Evolutionary conservation across 1,140 invertebrate genomes (phyloP).

Genomic region (Cotesia chilonis): DNA sequence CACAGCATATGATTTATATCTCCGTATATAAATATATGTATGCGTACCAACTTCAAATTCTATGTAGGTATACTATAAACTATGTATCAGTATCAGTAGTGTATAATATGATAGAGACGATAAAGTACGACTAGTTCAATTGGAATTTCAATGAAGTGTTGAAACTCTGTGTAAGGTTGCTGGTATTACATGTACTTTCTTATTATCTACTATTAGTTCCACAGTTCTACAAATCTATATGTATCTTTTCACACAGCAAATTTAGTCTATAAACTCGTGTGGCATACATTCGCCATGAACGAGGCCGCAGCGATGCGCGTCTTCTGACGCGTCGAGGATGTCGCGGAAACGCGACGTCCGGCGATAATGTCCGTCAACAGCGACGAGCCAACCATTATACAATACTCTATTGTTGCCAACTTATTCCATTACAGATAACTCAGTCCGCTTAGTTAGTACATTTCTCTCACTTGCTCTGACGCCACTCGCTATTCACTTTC

Average conservation of each 20-base stretch:
- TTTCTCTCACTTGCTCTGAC: slow-evolving; percentile 45
- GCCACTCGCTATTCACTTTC: slow-evolving; percentile 1
- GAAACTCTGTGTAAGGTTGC: slow-evolving; percentile 15
- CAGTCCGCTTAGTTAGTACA: slow-evolving; percentile 57
- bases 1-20: slow-evolving; percentile 11
- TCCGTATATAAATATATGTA: too few species aligned
- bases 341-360: slow-evolving; percentile 62
- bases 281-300: slow-evolving; percentile 49
- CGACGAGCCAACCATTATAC: slow-evolving; percentile 58
- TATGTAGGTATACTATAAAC: slow-evolving; percentile 1
- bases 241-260: slow-evolving; percentile 9
- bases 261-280: slow-evolving; percentile 41
- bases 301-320: slow-evolving; percentile 39
- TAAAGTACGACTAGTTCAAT: slow-evolving; percentile 26
- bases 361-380: slow-evolving; percentile 66
- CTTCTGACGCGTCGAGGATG: slow-evolving; percentile 49
- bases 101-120: not conserved
- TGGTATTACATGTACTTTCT: too few species aligned
- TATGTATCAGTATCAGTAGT: not conserved
- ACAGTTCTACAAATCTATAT: slow-evolving; percentile 13
- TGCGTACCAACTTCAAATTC: not conserved
- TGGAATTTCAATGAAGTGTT: slow-evolving; percentile 36
- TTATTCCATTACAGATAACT: slow-evolving; percentile 69
- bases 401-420: slow-evolving; percentile 66
- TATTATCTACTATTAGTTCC: too few species aligned